Base-by-base conservation (phyloP, 1,140 invertebrate species). In the Drosophila kanapiae region DNA sequence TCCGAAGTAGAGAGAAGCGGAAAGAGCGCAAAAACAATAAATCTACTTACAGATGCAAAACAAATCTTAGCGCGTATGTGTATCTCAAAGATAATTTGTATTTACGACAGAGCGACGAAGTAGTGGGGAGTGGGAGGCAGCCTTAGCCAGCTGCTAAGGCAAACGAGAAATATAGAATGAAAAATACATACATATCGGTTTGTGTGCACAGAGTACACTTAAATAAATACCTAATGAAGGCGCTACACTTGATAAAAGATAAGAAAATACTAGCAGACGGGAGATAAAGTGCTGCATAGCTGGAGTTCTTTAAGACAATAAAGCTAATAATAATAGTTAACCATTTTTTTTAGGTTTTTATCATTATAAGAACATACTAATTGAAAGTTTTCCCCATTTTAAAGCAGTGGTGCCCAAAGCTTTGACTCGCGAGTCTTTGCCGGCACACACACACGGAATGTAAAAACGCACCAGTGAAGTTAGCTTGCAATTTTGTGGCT, bases 111-210 rank as follows among this genome's bases (percentile, higher is more conserved):
- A 54, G 62, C 18, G 23, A 31, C 4, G 38, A 6, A 27, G 29
- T 16, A 8, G 54, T 18, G 35, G 37, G 51, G 29, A 49, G 69
- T 71, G 67, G 45, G 69, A 58, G 69, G 54, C 37, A 54, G 53
- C 18, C 33, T 54, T 70, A 51, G 69, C 29, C 69, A 72, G 69
- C 69, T 72, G 65, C 69, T 64, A 62, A 54, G 58, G 69, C 56
- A 88, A 80, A 80, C 68, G 68, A 83, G 81, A 88, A 76, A 70
- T 83, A 77, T 80, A 77, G 68, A 72, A 82, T 80, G 69, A 64
- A 75, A 37, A 37, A 54, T 14, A 54, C 33, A 37, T 54, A 23
- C 37, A 64, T 65, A 79, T 79, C 43, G 54, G 37, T 58, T 13
- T 63, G 42, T 75, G 60, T 75, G 37, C 48, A 40, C 16, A 60